These are phyloP conservation scores for Plectrocnemia conspersa DNA, from an alignment of 1,140 invertebrate species.

Conservation along the genomic window DNA sequence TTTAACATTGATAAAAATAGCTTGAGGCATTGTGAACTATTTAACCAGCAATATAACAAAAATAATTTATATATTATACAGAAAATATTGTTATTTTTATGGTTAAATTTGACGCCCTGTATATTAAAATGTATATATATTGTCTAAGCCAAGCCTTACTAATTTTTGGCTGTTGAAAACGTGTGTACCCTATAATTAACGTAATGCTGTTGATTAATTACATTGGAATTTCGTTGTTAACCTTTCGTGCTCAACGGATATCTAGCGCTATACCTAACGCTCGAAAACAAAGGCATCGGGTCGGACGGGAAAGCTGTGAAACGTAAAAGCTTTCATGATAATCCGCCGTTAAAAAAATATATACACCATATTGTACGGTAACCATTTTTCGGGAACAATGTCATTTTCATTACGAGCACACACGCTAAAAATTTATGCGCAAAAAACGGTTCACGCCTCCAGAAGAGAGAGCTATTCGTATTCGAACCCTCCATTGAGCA, in stretches of 20 bases:
- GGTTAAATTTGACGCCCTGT: neutral
- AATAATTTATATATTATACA: neutral
- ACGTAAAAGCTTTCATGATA: slow-evolving; percentile 23
- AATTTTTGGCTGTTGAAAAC: slow-evolving; percentile 30
- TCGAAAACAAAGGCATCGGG: slow-evolving; percentile 2
- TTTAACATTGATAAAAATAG: too few species aligned
- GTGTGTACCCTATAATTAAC: slow-evolving; percentile 33
- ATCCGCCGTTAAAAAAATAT: slow-evolving; percentile 23
- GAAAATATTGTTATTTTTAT: neutral
- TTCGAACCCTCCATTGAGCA: slow-evolving; percentile 8
- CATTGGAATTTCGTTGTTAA: slow-evolving; percentile 26
- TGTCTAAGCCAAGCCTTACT: slow-evolving; percentile 7
- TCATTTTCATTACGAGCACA: neutral
- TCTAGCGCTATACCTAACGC: neutral
- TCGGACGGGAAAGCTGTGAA: neutral
- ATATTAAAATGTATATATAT: slow-evolving; percentile 1
- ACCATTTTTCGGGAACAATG: neutral
- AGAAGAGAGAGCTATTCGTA: slow-evolving; percentile 20
- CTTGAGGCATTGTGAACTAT: too few species aligned
- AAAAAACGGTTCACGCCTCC: slow-evolving; percentile 23
- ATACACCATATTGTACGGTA: neutral
- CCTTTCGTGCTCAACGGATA: slow-evolving; percentile 30
- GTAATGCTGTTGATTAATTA: slow-evolving; percentile 35
- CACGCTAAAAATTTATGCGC: slow-evolving; percentile 1
- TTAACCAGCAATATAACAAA: neutral